A percentile compares a stretch with the other conserved stretches of the same genome.
These are phyloP conservation scores for Myzus persicae DNA, from an alignment of 1,140 invertebrate genomes.

Conservation along the genomic window DNA sequence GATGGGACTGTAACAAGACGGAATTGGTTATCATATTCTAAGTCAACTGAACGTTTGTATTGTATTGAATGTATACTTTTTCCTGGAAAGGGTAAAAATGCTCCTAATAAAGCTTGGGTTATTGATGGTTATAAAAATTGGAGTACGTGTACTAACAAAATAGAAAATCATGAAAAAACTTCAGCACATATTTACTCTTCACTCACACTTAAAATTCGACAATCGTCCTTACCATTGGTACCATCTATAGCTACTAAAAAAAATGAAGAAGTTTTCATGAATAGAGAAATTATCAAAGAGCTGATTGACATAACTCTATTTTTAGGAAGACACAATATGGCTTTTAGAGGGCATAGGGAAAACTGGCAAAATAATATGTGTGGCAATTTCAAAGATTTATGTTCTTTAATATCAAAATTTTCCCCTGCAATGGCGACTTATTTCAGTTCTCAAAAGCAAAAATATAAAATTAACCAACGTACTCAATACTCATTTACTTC, in stretches of 20 bases:
- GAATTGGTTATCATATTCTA: not conserved
- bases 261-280: not conserved
- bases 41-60: constrained; percentile 1
- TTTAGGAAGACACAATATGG: not conserved
- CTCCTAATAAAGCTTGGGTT: not conserved
- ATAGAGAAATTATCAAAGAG: not conserved
- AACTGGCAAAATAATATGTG: not conserved
- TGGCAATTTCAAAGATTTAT: not conserved
- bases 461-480: not conserved
- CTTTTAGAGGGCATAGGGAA: not conserved
- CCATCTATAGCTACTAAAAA: not conserved
- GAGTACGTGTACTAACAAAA: not conserved
- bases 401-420: not conserved
- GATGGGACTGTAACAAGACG: not conserved
- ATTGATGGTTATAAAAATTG: not conserved
- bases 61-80: not conserved
- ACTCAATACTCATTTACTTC: constrained; percentile 8
- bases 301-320: not conserved
- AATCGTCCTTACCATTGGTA: not conserved
- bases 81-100: not conserved
- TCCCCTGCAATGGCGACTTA: not conserved
- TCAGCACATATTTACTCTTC: not conserved
- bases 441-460: too few species aligned
- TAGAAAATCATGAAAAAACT: not conserved
- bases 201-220: not conserved